Evolutionary conservation across 2,888 invertebrate genomes (phyloP).

Genomic region (Cosmia pyralina): DNA sequence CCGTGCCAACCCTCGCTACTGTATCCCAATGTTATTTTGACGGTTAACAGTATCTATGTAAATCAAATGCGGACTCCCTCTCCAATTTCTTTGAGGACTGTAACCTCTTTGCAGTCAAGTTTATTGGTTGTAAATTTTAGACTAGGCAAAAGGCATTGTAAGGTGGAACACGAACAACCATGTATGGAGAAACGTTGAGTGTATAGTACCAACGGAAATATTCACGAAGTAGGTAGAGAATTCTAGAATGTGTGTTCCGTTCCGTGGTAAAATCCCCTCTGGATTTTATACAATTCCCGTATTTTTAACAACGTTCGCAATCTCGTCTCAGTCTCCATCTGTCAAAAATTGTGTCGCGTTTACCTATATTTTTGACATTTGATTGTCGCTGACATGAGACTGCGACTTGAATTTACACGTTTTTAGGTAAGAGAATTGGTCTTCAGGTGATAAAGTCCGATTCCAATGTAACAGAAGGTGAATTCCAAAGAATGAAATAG

Average conservation of each 20-base stretch:
- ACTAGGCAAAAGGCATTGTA: conserved; percentile 20
- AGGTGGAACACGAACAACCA: conserved; percentile 18
- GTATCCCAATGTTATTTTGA: conserved; percentile 42
- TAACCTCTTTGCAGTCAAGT: conserved; percentile 21
- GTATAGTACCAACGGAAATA: conserved; percentile 17
- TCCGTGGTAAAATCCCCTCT: neutral
- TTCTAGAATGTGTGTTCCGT: conserved; percentile 1
- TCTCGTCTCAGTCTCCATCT: too few species aligned
- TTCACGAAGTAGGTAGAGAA: conserved; percentile 14
- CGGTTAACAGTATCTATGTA: conserved; percentile 55
- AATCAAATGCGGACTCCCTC: conserved; percentile 54
- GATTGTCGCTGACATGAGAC: too few species aligned
- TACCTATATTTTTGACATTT: too few species aligned
- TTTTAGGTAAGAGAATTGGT: too few species aligned
- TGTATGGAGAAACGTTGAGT: neutral
- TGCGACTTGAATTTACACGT: too few species aligned
- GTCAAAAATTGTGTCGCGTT: too few species aligned
- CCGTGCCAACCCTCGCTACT: conserved; percentile 46
- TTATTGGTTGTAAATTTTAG: conserved; percentile 38
- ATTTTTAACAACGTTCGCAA: too few species aligned
- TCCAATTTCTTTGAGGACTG: conserved; percentile 46
- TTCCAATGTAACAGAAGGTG: neutral
- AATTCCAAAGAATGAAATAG: neutral
- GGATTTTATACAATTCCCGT: too few species aligned
- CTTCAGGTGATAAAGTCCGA: neutral